These are phyloP conservation scores for Bombus balteatus DNA, from an alignment of 1,140 invertebrate species.

Conservation along the genomic window DNA sequence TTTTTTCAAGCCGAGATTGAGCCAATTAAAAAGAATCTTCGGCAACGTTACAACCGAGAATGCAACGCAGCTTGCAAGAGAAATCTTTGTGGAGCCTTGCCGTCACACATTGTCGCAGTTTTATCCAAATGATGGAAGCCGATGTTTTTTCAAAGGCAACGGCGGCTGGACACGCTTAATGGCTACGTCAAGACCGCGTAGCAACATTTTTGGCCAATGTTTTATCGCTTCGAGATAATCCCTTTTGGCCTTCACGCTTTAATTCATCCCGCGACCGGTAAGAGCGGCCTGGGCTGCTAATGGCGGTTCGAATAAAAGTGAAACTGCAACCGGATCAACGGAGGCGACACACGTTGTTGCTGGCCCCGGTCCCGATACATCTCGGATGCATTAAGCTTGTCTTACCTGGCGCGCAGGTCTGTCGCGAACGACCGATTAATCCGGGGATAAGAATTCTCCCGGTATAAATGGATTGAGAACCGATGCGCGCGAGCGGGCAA, in stretches of 20 bases:
- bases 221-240: constrained; percentile 63
- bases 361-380: constrained; percentile 19
- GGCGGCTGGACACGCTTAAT: constrained; percentile 45
- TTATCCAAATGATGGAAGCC: not conserved
- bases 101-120: constrained; percentile 9
- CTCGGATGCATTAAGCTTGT: constrained; percentile 68
- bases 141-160: not conserved
- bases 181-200: constrained; percentile 54
- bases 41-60: constrained; percentile 2
- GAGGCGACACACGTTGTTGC: constrained; percentile 62
- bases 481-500: constrained; percentile 36
- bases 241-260: constrained; percentile 61
- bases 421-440: constrained; percentile 67
- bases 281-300: constrained; percentile 33
- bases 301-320: constrained; percentile 56
- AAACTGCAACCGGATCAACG: constrained; percentile 48
- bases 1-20: constrained; percentile 18
- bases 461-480: constrained; percentile 65
- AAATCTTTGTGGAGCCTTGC: too few species aligned
- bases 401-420: constrained; percentile 58
- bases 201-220: constrained; percentile 67
- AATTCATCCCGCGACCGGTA: constrained; percentile 45
- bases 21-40: constrained; percentile 43
- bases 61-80: constrained; percentile 3
- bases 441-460: constrained; percentile 66